Conservation (phyloP, 2,113 vertebrate genomes). For the Hippocampus comes region DNA sequence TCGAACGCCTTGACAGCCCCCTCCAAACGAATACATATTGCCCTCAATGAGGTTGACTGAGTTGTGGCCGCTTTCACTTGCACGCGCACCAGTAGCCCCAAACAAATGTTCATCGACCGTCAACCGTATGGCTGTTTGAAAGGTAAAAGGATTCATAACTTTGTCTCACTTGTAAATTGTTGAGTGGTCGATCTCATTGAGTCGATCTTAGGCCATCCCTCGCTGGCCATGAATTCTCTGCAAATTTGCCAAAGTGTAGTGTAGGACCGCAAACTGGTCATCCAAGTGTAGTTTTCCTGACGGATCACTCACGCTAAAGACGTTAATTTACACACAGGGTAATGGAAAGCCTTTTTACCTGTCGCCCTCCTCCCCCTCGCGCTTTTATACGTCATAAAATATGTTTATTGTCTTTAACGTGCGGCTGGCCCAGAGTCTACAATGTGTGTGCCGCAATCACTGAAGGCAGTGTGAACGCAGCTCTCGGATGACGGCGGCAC, state of each 20-base stretch:
- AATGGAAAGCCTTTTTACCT: slow-evolving; percentile 19
- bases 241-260: slow-evolving; percentile 39
- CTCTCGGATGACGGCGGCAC: slow-evolving; percentile 61
- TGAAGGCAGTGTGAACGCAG: slow-evolving; percentile 43
- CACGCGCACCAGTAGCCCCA: slow-evolving; percentile 3
- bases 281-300: slow-evolving; percentile 29
- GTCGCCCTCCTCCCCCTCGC: slow-evolving; percentile 2
- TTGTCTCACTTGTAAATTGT: slow-evolving; percentile 51
- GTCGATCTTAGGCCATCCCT: slow-evolving; percentile 22
- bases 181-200: slow-evolving; percentile 54
- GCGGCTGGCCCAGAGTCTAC: slow-evolving; percentile 16
- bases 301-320: slow-evolving; percentile 24
- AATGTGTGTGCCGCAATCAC: slow-evolving; percentile 28
- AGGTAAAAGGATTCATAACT: slow-evolving; percentile 55
- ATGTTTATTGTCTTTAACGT: slow-evolving; percentile 26
- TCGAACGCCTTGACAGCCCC: slow-evolving; percentile 60
- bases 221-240: slow-evolving; percentile 31
- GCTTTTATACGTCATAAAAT: slow-evolving; percentile 13
- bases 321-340: slow-evolving; percentile 23
- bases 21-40: slow-evolving; percentile 55
- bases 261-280: slow-evolving; percentile 31
- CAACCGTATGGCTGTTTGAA: slow-evolving; percentile 31
- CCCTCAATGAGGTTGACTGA: slow-evolving; percentile 59
- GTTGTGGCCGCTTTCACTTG: slow-evolving; percentile 35
- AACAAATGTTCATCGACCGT: slow-evolving; percentile 31